Conservation (phyloP, 2,113 vertebrate species). For the Aythya baeri region DNA sequence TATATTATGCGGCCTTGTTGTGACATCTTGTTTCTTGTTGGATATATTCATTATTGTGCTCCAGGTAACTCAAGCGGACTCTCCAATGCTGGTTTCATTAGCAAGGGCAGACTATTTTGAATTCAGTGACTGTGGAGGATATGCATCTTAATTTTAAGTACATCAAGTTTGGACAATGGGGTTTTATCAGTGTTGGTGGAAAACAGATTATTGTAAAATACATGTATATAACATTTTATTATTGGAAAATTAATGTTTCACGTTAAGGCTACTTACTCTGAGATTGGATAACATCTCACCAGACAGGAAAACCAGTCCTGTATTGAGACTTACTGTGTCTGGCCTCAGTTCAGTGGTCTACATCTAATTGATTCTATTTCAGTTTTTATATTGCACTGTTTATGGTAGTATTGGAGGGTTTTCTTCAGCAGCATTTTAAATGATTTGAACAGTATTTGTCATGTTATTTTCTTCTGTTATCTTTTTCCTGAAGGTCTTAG, state of each 20-base stretch:
- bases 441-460: not conserved
- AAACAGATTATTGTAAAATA: not conserved
- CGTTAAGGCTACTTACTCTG: not conserved
- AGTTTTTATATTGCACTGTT: not conserved
- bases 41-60: not conserved
- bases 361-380: not conserved
- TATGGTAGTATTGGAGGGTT: not conserved
- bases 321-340: not conserved
- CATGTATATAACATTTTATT: not conserved
- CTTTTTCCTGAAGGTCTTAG: not conserved
- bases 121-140: not conserved
- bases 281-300: not conserved
- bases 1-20: not conserved
- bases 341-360: not conserved
- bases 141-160: not conserved
- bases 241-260: not conserved
- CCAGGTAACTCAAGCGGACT: not conserved
- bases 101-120: not conserved
- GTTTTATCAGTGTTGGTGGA: not conserved
- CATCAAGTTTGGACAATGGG: not conserved
- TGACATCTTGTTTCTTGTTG: not conserved
- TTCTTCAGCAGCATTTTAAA: not conserved
- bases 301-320: fast-evolving
- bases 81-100: not conserved
- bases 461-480: not conserved